These are phyloP conservation scores for Rattus norvegicus DNA, from an alignment of 2,113 vertebrate species.

Conservation along the genomic window GRCr8 NC_086020.1:144341501-144342000, in stretches of 20 bases:
- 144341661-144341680: background rate
- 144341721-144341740: background rate
- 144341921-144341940: background rate
- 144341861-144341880: background rate
- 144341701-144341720: too few species aligned
- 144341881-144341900: background rate
- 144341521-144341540: fast-evolving
- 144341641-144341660: background rate
- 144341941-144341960: background rate
- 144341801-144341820: background rate
- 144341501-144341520: background rate
- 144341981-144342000: background rate
- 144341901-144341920: background rate
- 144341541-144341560: background rate
- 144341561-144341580: background rate
- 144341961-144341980: background rate
- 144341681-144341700: background rate
- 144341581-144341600: fast-evolving
- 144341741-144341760: background rate
- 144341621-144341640: background rate
- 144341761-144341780: background rate
- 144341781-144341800: background rate
- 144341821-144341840: background rate
- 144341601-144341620: background rate
- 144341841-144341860: background rate